Percentiles rank a stretch among this genome's conserved stretches.
Evolutionary conservation across 2,888 invertebrate species (phyloP).

Genomic region (Trissolcus brochymenae): DNA sequence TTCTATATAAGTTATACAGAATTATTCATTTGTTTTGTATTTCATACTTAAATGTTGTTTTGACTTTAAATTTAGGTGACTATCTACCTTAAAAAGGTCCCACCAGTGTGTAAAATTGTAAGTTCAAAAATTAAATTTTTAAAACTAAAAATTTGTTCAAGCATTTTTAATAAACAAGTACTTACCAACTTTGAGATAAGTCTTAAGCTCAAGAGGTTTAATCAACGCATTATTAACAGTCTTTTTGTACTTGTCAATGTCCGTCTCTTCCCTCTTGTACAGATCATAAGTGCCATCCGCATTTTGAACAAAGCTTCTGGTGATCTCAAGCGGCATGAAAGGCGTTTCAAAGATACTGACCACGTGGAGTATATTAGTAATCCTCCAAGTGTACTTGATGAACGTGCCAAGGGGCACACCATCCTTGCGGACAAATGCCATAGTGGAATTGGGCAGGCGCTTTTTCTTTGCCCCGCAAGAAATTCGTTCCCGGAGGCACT

Average conservation of each 20-base stretch:
- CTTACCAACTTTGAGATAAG: conserved; percentile 82
- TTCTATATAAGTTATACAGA: no score
- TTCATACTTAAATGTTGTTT: no score
- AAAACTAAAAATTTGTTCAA: no score
- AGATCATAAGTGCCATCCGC: conserved; percentile 80
- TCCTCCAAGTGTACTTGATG: conserved; percentile 84
- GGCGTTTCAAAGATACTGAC: conserved; percentile 85
- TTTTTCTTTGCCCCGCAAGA: conserved; percentile 81
- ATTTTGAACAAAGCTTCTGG: conserved; percentile 81
- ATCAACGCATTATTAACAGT: conserved; percentile 76
- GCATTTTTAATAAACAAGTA: conserved; percentile 41
- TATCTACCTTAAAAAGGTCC: no score
- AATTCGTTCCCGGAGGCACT: conserved; percentile 84
- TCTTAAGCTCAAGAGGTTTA: conserved; percentile 80
- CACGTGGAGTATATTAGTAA: conserved; percentile 83
- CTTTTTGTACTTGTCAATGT: conserved; percentile 72
- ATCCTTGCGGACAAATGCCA: conserved; percentile 80
- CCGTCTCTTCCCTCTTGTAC: conserved; percentile 74
- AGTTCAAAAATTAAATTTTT: no score
- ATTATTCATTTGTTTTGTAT: no score
- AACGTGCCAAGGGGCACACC: conserved; percentile 82
- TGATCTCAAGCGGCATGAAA: conserved; percentile 80
- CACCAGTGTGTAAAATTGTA: no score
- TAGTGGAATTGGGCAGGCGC: conserved; percentile 82
- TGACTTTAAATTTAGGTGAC: no score